These are phyloP conservation scores for Apocheima hispidaria DNA, from an alignment of 2,888 invertebrate genomes.

Conservation along the genomic window DNA sequence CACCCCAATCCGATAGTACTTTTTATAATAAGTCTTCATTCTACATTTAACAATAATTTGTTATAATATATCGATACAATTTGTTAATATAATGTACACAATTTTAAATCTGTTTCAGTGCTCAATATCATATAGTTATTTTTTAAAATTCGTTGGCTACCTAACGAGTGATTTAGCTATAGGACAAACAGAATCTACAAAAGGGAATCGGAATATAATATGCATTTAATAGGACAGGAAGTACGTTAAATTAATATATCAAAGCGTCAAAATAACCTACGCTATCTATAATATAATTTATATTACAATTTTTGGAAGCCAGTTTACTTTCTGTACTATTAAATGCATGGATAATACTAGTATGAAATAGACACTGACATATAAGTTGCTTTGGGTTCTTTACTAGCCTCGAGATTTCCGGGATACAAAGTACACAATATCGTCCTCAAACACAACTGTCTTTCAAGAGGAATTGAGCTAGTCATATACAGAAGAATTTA, in stretches of 20 bases:
- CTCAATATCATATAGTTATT: conserved; percentile 73
- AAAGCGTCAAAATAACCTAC: conserved; percentile 39
- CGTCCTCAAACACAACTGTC: no score
- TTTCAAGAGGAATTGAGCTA: no score
- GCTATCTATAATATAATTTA: conserved; percentile 34
- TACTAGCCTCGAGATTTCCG: background rate
- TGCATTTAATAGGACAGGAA: conserved; percentile 55
- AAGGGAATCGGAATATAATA: conserved; percentile 74
- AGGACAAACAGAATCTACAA: conserved; percentile 72
- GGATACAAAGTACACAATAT: background rate
- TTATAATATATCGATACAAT: conserved; percentile 47
- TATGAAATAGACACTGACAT: conserved; percentile 51
- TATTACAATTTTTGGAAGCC: conserved; percentile 44
- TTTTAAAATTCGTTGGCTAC: conserved; percentile 84
- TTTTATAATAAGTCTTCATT: conserved; percentile 78
- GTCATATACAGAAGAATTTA: no score
- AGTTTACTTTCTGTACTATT: conserved; percentile 50
- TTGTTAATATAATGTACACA: conserved; percentile 60
- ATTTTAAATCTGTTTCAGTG: conserved; percentile 79
- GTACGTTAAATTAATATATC: conserved; percentile 35
- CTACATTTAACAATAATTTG: conserved; percentile 63
- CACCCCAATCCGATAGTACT: conserved; percentile 53
- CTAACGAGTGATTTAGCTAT: conserved; percentile 76
- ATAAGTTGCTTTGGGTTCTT: background rate
- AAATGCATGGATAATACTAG: conserved; percentile 48